Evolutionary conservation across 1,140 invertebrate species (phyloP).

Genomic region (Campoletis sonorensis): DNA sequence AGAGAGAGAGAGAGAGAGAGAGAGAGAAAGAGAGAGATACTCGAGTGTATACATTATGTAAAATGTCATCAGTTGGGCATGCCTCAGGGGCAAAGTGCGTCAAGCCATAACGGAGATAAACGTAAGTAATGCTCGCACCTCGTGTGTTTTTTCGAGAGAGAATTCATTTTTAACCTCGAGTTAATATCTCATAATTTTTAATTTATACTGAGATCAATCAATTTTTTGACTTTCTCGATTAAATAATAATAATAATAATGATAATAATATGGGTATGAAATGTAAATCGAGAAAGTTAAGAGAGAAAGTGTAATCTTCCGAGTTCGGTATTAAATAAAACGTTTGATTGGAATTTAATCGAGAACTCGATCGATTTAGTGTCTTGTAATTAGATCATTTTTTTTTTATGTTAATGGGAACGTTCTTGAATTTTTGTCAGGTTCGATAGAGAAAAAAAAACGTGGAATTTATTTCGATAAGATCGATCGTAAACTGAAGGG

Average conservation of each 20-base stretch:
- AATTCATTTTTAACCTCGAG: too few relatives aligned
- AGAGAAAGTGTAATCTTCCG: conserved; percentile 1
- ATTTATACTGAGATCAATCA: neutral
- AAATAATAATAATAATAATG: neutral
- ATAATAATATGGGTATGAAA: neutral
- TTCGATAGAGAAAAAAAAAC: too few relatives aligned
- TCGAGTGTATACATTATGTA: neutral
- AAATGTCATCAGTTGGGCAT: neutral
- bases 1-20: too few relatives aligned
- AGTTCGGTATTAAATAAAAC: neutral
- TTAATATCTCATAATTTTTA: too few relatives aligned
- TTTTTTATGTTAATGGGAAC: neutral
- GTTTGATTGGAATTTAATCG: conserved; percentile 2
- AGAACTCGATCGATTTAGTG: neutral
- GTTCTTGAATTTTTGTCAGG: too few relatives aligned
- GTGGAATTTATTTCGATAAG: neutral
- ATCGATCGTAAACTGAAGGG: neutral
- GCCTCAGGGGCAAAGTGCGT: neutral
- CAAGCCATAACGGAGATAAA: neutral
- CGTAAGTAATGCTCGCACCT: neutral
- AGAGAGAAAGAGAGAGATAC: neutral
- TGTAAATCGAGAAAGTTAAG: neutral
- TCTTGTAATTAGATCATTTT: neutral
- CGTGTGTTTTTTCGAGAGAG: neutral
- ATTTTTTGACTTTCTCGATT: conserved; percentile 1